These are phyloP conservation scores for Neoarius graeffei DNA, from an alignment of 2,113 vertebrate species.

Conservation along the genomic window DNA sequence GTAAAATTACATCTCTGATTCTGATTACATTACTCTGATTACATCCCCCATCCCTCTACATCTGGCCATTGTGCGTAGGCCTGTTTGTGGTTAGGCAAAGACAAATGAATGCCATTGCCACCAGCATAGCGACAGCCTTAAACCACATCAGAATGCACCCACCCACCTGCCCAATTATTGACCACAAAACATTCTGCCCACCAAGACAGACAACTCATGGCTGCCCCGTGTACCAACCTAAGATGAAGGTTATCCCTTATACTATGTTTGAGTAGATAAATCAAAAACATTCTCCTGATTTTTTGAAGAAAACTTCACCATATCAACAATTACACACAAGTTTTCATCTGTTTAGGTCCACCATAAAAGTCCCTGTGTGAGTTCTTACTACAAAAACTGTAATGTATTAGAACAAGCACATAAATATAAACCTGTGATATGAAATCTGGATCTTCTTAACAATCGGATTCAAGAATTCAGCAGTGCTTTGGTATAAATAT, in stretches of 20 bases:
- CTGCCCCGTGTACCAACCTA: conserved; percentile 2
- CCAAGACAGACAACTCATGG: conserved; percentile 2
- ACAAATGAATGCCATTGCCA: conserved; percentile 34
- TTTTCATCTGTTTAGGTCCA: not conserved
- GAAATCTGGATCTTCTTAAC: not conserved
- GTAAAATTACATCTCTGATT: not conserved
- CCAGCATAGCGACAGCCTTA: conserved; percentile 16
- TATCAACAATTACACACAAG: not conserved
- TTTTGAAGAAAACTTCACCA: not conserved
- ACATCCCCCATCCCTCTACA: conserved; percentile 6
- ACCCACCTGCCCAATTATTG: conserved; percentile 35
- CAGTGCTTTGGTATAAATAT: not conserved
- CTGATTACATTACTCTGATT: not conserved
- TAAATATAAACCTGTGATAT: not conserved
- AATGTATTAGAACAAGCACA: not conserved
- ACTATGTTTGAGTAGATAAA: not conserved
- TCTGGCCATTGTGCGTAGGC: conserved; percentile 19
- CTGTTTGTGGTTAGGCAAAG: not conserved
- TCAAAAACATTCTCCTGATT: not conserved
- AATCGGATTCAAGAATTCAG: not conserved
- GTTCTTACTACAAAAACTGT: not conserved
- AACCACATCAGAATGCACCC: conserved; percentile 46
- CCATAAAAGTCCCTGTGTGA: not conserved
- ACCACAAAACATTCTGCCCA: conserved; percentile 31
- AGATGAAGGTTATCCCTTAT: not conserved